Evolutionary conservation across 2,113 vertebrate species (phyloP).

Genomic region (Percopsis transmontana): DNA sequence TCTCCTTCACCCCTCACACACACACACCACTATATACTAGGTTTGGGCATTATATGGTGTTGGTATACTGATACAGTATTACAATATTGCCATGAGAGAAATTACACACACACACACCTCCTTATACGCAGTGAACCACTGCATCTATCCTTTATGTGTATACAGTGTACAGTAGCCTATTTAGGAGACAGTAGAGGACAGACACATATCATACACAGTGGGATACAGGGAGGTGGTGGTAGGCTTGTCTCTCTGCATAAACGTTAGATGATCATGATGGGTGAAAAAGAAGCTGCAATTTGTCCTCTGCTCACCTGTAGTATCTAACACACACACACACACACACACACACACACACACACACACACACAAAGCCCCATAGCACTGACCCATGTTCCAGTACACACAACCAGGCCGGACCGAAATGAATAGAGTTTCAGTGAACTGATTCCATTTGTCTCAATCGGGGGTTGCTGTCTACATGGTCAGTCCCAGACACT

Average conservation of each 20-base stretch:
- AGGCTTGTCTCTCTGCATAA: slow-evolving; percentile 49
- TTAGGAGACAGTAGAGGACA: slow-evolving; percentile 62
- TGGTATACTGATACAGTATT: too few relatives aligned
- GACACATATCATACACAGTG: slow-evolving; percentile 59
- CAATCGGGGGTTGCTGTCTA: slow-evolving; percentile 62
- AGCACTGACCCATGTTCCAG: slow-evolving; percentile 40
- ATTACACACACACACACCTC: not conserved
- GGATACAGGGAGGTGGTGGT: slow-evolving; percentile 26
- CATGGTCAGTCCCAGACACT: slow-evolving; percentile 47
- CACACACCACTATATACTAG: slow-evolving; percentile 9
- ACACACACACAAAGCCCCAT: slow-evolving; percentile 15
- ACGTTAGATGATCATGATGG: slow-evolving; percentile 57
- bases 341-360: slow-evolving; percentile 3
- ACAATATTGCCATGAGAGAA: too few relatives aligned
- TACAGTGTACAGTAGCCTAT: slow-evolving; percentile 36
- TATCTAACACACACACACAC: slow-evolving; percentile 36
- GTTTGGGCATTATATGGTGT: too few relatives aligned
- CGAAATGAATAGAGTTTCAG: slow-evolving; percentile 54
- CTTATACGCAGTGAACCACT: not conserved
- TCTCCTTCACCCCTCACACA: not conserved
- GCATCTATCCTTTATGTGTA: slow-evolving; percentile 1
- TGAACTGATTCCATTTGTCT: slow-evolving; percentile 70
- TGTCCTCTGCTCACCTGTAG: slow-evolving; percentile 41
- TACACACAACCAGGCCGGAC: slow-evolving; percentile 51
- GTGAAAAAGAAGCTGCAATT: slow-evolving; percentile 61